Evolutionary conservation across 2,797 vertebrate species (phyloP), one percentile per base, ranked within the genome.

Genomic region (Arnoldichthys spilopterus): DNA sequence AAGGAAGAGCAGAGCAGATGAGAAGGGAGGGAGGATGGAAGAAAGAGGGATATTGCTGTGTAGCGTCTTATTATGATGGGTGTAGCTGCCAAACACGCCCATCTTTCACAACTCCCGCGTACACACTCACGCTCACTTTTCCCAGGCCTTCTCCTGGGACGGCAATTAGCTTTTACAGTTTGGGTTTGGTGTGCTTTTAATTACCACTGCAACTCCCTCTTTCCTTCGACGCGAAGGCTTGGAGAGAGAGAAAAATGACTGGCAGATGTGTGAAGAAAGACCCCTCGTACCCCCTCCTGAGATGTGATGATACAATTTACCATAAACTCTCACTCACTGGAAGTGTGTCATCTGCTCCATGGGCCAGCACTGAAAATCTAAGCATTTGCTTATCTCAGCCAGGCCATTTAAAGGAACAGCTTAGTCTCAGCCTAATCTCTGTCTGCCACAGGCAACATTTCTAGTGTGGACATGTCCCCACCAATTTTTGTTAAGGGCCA

Each of bases 141-240:
- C 26, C 71, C 54, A 56, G 18, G 24, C 20, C 63, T 76, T 34
- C 74, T 75, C 56, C 58, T 75, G 47, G 72, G 69, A 79, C 69
- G 34, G 32, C 45, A 76, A 78, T 81, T 72, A 78, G 28, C 49
- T 59, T 81, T 78, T 72, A 69, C 58, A 24, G 7, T 24, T 53
- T 45, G 12, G 43, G 43, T 45, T 26, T 34, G 20, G 54, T 56
- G 49, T 69, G 67, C 26, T 77, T 84, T 82, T 84, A 77, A 84
- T 79, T 84, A 82, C 54, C 49, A 54, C 34, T 18, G 75, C 63
- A 77, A 30, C 67, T 74, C 53, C 37, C 34, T 66, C 43, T 72
- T 61, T n/a, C 51, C 71, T 71, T 40, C 30, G 51, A 53, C 56
- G 58, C 24, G 74, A 74, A 80, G 77, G 32, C n/a, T 37, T 18